Conservation (phyloP, 2,113 vertebrate genomes). For the Atherinomorus stipes region DNA sequence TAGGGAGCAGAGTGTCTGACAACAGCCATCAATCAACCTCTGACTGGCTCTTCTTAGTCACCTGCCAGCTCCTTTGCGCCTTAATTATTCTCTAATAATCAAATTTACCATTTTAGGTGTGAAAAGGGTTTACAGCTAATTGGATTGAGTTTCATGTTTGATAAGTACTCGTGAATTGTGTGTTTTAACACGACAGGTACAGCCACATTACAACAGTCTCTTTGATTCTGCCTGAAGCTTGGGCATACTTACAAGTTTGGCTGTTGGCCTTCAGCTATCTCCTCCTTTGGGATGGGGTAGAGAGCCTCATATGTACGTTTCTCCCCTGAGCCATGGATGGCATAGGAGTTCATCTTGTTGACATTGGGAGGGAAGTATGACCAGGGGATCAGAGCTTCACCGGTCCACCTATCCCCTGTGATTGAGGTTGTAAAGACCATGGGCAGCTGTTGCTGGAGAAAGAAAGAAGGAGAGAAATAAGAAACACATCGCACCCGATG, state of each 20-base stretch:
- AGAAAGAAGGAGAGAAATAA: constrained; percentile 1
- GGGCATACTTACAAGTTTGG: constrained; percentile 80
- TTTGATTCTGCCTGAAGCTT: neutral
- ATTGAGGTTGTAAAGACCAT: constrained; percentile 75
- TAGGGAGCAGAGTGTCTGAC: neutral
- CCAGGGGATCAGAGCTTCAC: constrained; percentile 78
- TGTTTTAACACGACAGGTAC: neutral
- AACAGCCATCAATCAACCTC: too few relatives aligned
- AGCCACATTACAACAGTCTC: too few relatives aligned
- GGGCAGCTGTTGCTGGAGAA: constrained; percentile 81
- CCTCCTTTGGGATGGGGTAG: constrained; percentile 76
- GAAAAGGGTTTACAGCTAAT: too few relatives aligned
- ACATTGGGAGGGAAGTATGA: constrained; percentile 80
- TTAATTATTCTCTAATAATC: too few relatives aligned
- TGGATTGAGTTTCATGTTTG: too few relatives aligned
- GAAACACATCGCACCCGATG: neutral
- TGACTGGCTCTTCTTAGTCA: too few relatives aligned
- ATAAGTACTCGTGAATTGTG: neutral
- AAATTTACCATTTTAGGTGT: too few relatives aligned
- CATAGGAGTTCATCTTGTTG: constrained; percentile 85
- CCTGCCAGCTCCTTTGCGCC: too few relatives aligned
- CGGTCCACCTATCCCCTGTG: constrained; percentile 72
- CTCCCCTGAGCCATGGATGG: constrained; percentile 79
- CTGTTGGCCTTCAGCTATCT: constrained; percentile 68
- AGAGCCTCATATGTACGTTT: constrained; percentile 79